Percentiles rank a stretch among this genome's conserved stretches.
phyloP scores from a whole-genome alignment of 2,113 vertebrate genomes.

The Emydura subglobosa region DNA sequence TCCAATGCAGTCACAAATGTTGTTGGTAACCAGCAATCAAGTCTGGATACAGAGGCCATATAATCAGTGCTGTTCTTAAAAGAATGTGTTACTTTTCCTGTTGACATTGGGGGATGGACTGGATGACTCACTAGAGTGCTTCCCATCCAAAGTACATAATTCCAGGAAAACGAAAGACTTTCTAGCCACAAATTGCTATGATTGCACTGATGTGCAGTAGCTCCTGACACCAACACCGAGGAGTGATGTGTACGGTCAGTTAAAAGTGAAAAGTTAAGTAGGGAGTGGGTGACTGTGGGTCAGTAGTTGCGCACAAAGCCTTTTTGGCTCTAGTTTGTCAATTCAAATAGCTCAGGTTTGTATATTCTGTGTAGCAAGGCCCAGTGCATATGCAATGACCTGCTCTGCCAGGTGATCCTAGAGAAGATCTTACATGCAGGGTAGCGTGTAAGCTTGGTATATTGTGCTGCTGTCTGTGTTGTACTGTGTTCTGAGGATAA shows the following conservation, averaged over 20 bases:
- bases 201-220: neutral
- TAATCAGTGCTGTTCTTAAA: slow-evolving; percentile 33
- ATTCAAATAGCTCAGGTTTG: neutral
- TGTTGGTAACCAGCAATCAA: slow-evolving; percentile 11
- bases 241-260: fast-evolving
- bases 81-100: slow-evolving; percentile 61
- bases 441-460: neutral
- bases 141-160: slow-evolving; percentile 36
- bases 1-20: neutral
- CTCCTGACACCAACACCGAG: neutral
- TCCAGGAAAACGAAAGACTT: neutral
- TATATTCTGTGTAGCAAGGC: neutral
- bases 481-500: neutral
- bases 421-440: neutral
- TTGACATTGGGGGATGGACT: neutral
- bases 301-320: neutral
- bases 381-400: neutral
- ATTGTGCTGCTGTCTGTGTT: neutral
- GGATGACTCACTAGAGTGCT: slow-evolving; percentile 27
- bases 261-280: neutral
- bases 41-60: slow-evolving; percentile 24
- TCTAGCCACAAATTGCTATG: neutral
- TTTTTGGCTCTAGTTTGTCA: neutral
- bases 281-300: neutral
- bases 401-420: neutral